Percentiles rank a stretch among this genome's conserved stretches.
Conservation (phyloP, 1,140 invertebrate genomes). For the Bacillus rossius region DNA sequence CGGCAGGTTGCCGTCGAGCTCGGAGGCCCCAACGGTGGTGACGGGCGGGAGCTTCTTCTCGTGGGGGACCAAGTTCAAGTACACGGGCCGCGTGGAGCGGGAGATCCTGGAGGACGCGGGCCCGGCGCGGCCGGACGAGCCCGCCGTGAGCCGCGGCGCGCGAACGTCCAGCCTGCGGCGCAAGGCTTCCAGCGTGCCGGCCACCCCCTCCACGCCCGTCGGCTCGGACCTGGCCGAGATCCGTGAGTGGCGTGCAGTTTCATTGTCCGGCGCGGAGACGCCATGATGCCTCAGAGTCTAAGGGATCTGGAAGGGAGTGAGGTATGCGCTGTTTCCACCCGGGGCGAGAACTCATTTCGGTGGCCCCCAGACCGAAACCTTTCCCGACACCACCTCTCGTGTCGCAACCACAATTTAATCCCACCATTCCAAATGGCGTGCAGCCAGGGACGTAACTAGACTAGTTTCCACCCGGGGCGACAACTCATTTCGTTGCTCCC, state of each 20-base stretch:
- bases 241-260: neutral
- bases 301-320: too few species aligned
- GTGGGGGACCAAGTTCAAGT: constrained; percentile 90
- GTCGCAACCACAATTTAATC: too few species aligned
- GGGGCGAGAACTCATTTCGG: too few species aligned
- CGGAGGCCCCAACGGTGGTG: constrained; percentile 78
- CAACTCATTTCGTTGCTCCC: too few species aligned
- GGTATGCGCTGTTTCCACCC: too few species aligned
- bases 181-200: constrained; percentile 77
- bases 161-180: constrained; percentile 53
- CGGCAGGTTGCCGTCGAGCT: constrained; percentile 73
- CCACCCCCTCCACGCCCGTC: constrained; percentile 73
- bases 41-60: constrained; percentile 92
- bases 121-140: constrained; percentile 50
- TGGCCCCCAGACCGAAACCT: too few species aligned
- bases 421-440: too few species aligned
- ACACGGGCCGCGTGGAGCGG: constrained; percentile 79
- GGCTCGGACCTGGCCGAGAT: constrained; percentile 25
- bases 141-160: constrained; percentile 45
- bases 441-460: too few species aligned
- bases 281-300: too few species aligned
- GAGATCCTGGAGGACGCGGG: constrained; percentile 74
- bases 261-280: too few species aligned
- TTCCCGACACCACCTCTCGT: too few species aligned
- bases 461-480: too few species aligned